phyloP scores from a whole-genome alignment of 2,113 vertebrate species.

The Corythoichthys haematopterus region DNA sequence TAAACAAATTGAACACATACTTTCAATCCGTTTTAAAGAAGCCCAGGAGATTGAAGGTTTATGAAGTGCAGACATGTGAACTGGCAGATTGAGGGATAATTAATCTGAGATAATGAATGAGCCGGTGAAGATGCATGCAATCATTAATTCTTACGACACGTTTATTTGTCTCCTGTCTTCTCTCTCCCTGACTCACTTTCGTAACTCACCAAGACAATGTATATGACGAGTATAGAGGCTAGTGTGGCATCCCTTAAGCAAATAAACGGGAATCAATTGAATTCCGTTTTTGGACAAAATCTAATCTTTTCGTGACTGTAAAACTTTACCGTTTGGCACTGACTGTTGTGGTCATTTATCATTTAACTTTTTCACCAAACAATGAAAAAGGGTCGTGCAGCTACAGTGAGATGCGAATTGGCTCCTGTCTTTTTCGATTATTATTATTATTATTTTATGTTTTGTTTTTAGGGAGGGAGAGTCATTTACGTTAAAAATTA shows the following conservation, averaged over 20 bases:
- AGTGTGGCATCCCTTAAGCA: not conserved
- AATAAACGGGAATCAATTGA: not conserved
- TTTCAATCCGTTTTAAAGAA: conserved; percentile 19
- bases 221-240: not conserved
- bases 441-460: too few species aligned
- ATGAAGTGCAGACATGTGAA: conserved; percentile 62
- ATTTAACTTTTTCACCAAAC: not conserved
- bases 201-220: conserved; percentile 1
- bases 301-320: not conserved
- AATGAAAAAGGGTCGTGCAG: not conserved
- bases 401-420: too few species aligned
- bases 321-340: not conserved
- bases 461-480: too few species aligned
- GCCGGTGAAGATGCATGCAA: conserved; percentile 59
- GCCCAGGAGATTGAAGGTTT: conserved; percentile 54
- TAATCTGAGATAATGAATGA: conserved; percentile 65
- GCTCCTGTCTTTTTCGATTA: too few species aligned
- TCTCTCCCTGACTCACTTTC: conserved; percentile 49
- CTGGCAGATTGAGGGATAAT: conserved; percentile 57
- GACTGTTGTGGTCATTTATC: not conserved
- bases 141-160: conserved; percentile 63
- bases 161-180: conserved; percentile 56
- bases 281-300: not conserved
- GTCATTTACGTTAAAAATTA: not conserved
- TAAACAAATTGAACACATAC: not conserved